A percentile compares a stretch with the other conserved stretches of the same genome.
These are phyloP conservation scores for Chloroceryle aenea DNA, from an alignment of 2,113 vertebrate species.

Conservation along the genomic window DNA sequence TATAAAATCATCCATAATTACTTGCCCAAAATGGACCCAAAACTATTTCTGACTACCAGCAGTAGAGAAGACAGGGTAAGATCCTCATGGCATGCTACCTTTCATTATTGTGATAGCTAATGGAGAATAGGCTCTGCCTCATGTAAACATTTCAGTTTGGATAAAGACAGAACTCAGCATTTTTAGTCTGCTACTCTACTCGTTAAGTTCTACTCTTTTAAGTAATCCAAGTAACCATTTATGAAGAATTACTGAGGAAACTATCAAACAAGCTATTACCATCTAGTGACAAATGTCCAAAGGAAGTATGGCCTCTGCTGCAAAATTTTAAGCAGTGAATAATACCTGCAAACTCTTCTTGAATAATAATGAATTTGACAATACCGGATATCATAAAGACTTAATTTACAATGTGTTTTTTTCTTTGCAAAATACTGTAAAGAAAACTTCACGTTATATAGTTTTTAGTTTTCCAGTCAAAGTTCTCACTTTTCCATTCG, in stretches of 20 bases:
- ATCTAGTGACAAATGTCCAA: background rate
- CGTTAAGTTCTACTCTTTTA: background rate
- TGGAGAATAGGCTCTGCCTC: background rate
- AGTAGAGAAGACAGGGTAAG: background rate
- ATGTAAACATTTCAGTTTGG: background rate
- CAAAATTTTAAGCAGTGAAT: background rate
- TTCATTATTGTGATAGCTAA: background rate
- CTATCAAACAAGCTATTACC: background rate
- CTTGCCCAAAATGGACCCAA: background rate
- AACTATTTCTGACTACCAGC: background rate
- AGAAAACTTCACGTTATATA: background rate
- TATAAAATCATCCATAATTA: background rate
- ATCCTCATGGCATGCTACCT: background rate
- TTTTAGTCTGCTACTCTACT: background rate
- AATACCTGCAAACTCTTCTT: background rate
- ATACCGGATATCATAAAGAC: background rate
- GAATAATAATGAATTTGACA: background rate
- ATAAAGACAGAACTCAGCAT: background rate
- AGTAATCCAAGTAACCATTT: background rate
- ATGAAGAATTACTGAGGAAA: background rate
- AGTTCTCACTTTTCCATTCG: background rate
- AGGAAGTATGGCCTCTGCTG: background rate
- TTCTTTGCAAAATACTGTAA: background rate
- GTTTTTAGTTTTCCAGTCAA: background rate
- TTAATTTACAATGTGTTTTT: background rate